Percentiles rank a stretch among this genome's conserved stretches.
Evolutionary conservation across 2,888 invertebrate species (phyloP).

Genomic region (Drosophila affinis): DNA sequence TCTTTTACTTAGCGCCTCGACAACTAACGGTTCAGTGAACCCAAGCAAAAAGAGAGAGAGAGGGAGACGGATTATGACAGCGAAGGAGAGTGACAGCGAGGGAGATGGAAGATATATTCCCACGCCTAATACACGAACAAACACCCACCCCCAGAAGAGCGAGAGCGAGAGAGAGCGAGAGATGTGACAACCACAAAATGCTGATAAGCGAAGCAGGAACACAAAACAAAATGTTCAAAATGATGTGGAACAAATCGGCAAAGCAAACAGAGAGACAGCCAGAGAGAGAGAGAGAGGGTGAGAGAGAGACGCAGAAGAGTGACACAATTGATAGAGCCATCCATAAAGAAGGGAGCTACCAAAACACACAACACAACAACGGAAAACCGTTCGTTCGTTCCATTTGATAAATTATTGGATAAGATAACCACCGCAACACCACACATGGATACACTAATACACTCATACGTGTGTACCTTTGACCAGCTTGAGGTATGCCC

Average conservation of each 20-base stretch:
- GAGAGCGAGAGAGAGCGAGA: not conserved
- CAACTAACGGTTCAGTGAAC: slow-evolving; percentile 19
- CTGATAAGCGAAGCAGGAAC: slow-evolving; percentile 49
- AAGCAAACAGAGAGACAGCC: slow-evolving; percentile 49
- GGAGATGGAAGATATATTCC: slow-evolving; percentile 43
- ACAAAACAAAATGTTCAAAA: slow-evolving; percentile 41
- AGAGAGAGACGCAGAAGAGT: slow-evolving; percentile 6
- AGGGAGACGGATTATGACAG: not conserved
- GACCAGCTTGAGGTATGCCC: slow-evolving; percentile 86
- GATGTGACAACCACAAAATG: slow-evolving; percentile 48
- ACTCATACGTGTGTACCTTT: slow-evolving; percentile 83
- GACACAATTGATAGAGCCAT: slow-evolving; percentile 13
- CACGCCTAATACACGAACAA: slow-evolving; percentile 51
- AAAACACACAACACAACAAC: not conserved
- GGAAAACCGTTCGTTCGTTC: not conserved
- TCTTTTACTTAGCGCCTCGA: not conserved
- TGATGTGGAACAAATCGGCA: slow-evolving; percentile 64
- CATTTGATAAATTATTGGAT: slow-evolving; percentile 20
- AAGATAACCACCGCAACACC: slow-evolving; percentile 18
- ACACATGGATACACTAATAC: slow-evolving; percentile 12
- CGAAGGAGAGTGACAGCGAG: not conserved
- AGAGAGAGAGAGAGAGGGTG: slow-evolving; percentile 10
- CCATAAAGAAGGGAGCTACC: not conserved
- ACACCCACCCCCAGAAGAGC: not conserved
- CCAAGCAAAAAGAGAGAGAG: not conserved